Conservation (phyloP, 1,140 invertebrate genomes). For the Drosophila santomea region DNA sequence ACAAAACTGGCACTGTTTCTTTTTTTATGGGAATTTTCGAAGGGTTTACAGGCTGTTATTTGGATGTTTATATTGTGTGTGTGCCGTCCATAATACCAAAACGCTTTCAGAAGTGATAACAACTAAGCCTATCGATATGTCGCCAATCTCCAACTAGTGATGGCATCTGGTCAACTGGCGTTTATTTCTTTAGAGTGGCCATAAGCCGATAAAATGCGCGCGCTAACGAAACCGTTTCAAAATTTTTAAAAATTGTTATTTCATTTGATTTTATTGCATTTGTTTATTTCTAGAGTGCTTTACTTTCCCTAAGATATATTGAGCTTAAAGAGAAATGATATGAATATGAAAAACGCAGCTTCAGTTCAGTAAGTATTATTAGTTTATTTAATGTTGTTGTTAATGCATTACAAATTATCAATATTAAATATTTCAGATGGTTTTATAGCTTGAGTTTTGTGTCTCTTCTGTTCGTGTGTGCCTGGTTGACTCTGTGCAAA, state of each 20-base stretch:
- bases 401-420: conserved; percentile 60
- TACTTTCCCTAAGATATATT: not conserved
- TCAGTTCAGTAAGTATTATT: conserved; percentile 36
- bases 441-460: conserved; percentile 56
- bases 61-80: not conserved
- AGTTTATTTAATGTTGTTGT: conserved; percentile 65
- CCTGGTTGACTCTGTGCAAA: conserved; percentile 55
- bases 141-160: not conserved
- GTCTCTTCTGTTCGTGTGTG: conserved; percentile 30
- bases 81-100: not conserved
- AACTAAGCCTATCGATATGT: too few relatives aligned
- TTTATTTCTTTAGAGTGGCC: not conserved
- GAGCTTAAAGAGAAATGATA: too few relatives aligned
- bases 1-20: too few relatives aligned
- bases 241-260: too few relatives aligned
- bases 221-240: not conserved
- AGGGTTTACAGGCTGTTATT: not conserved
- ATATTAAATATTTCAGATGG: conserved; percentile 68
- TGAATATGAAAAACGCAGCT: not conserved
- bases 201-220: not conserved
- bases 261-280: too few relatives aligned
- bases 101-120: not conserved
- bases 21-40: not conserved
- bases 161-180: not conserved
- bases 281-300: too few relatives aligned